Evolutionary conservation across 2,888 invertebrate genomes (phyloP).

Genomic region (Loripinus fragilis): DNA sequence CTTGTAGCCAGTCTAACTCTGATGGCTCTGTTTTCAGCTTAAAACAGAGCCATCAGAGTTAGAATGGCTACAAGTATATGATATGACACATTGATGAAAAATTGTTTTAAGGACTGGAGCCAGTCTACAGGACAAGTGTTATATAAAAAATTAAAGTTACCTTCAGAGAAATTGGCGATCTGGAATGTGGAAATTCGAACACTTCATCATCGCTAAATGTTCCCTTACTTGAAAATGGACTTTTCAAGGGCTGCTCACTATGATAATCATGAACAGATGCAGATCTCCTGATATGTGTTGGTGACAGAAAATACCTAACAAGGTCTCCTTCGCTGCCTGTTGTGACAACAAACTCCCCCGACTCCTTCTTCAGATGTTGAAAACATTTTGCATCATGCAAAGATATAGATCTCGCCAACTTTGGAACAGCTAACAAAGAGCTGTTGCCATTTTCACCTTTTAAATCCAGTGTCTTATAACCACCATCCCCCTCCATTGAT

Average conservation of each 20-base stretch:
- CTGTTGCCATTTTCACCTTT: not conserved
- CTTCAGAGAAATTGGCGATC: slow-evolving; percentile 56
- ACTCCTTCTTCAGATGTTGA: slow-evolving; percentile 13
- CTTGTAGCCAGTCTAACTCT: too few relatives aligned
- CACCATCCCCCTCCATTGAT: not conserved
- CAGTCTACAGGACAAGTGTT: too few relatives aligned
- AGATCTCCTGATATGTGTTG: slow-evolving; percentile 45
- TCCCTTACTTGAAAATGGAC: slow-evolving; percentile 32
- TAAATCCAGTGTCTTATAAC: not conserved
- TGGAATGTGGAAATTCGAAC: slow-evolving; percentile 59
- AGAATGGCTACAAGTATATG: too few relatives aligned
- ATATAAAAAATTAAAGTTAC: too few relatives aligned
- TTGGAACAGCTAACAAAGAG: slow-evolving; percentile 44
- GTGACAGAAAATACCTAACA: slow-evolving; percentile 53
- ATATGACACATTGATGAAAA: too few relatives aligned
- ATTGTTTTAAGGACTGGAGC: too few relatives aligned
- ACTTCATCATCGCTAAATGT: slow-evolving; percentile 58
- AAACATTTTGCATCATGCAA: slow-evolving; percentile 43
- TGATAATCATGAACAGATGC: slow-evolving; percentile 56
- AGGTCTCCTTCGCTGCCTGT: slow-evolving; percentile 56
- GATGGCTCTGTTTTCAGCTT: too few relatives aligned
- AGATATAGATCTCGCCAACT: slow-evolving; percentile 43
- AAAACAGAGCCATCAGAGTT: too few relatives aligned
- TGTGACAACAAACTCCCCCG: slow-evolving; percentile 20
- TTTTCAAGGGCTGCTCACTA: slow-evolving; percentile 25